A percentile compares a stretch with the other conserved stretches of the same genome.
These are phyloP conservation scores for Graphium colonna DNA, from an alignment of 2,888 invertebrate species.

Conservation along the genomic window DNA sequence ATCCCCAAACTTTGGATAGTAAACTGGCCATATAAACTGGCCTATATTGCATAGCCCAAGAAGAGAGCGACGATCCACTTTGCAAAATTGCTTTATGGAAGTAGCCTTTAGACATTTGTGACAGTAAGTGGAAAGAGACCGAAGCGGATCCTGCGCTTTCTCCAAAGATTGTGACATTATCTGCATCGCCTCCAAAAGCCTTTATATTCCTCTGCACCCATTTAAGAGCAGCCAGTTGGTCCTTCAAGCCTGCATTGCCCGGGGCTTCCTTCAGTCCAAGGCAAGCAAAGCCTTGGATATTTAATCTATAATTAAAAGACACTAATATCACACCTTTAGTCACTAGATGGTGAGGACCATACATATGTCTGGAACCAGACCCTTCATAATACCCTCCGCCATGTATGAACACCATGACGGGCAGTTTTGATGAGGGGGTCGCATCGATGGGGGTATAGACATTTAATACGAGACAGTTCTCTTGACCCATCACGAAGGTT, in stretches of 20 bases:
- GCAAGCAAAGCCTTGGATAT: conserved; percentile 59
- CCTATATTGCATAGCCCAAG: conserved; percentile 57
- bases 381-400: conserved; percentile 64
- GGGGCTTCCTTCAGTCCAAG: conserved; percentile 59
- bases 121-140: conserved; percentile 56
- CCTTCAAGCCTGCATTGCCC: conserved; percentile 62
- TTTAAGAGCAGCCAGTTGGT: conserved; percentile 56
- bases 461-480: conserved; percentile 56
- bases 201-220: conserved; percentile 57
- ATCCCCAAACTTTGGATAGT: conserved; percentile 52
- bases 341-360: conserved; percentile 58
- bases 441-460: conserved; percentile 50
- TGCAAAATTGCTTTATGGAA: conserved; percentile 64
- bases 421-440: conserved; percentile 34
- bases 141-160: conserved; percentile 64
- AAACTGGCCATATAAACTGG: conserved; percentile 54
- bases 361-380: conserved; percentile 44
- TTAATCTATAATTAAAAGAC: conserved; percentile 60
- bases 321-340: conserved; percentile 57
- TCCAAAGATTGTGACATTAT: conserved; percentile 59
- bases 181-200: conserved; percentile 57
- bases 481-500: conserved; percentile 39
- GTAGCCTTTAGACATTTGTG: conserved; percentile 59
- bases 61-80: conserved; percentile 56
- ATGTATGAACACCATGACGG: conserved; percentile 67